A percentile compares a stretch with the other conserved stretches of the same genome.
Conservation (phyloP, 2,797 vertebrate genomes). For the Melanotaenia maccullochi region DNA sequence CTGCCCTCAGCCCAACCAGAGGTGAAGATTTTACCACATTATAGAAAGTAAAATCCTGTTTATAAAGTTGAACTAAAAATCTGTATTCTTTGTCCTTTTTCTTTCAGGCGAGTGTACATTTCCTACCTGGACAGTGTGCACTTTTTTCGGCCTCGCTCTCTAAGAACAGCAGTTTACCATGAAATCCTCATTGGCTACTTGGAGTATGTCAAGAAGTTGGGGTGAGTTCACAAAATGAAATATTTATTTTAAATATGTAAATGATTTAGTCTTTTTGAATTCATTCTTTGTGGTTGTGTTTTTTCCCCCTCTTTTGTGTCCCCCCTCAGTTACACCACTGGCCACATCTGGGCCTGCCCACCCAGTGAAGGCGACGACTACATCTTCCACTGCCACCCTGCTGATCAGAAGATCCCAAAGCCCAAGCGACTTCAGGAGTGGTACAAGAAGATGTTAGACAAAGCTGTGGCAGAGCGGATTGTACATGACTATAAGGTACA, state of each 20-base stretch:
- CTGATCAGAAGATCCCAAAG: conserved; percentile 98
- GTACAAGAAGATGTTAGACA: conserved; percentile 99
- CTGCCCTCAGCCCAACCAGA: conserved; percentile 97
- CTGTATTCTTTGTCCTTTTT: background rate
- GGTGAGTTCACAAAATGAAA: conserved; percentile 80
- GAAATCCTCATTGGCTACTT: conserved; percentile 97
- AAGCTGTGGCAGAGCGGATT: conserved; percentile 93
- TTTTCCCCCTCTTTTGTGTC: background rate
- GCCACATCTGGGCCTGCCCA: conserved; percentile 98
- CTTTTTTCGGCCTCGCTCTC: conserved; percentile 93
- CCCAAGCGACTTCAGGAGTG: conserved; percentile 98
- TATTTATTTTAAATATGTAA: background rate
- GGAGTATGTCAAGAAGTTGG: conserved; percentile 95
- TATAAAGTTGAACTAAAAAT: background rate
- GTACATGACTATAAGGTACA: conserved; percentile 97
- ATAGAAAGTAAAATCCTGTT: background rate
- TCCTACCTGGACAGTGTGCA: conserved; percentile 99
- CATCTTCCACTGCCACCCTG: conserved; percentile 98
- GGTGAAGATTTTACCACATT: conserved; percentile 74
- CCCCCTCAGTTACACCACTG: conserved; percentile 89
- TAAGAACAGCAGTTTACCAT: conserved; percentile 96
- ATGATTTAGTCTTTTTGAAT: background rate
- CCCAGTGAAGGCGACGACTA: conserved; percentile 99
- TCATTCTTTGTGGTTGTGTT: background rate
- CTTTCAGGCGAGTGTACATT: conserved; percentile 93